Percentiles rank a stretch among this genome's conserved stretches.
These are phyloP conservation scores for Equus quagga DNA, from an alignment of 2,113 vertebrate genomes.

Conservation along the genomic window DNA sequence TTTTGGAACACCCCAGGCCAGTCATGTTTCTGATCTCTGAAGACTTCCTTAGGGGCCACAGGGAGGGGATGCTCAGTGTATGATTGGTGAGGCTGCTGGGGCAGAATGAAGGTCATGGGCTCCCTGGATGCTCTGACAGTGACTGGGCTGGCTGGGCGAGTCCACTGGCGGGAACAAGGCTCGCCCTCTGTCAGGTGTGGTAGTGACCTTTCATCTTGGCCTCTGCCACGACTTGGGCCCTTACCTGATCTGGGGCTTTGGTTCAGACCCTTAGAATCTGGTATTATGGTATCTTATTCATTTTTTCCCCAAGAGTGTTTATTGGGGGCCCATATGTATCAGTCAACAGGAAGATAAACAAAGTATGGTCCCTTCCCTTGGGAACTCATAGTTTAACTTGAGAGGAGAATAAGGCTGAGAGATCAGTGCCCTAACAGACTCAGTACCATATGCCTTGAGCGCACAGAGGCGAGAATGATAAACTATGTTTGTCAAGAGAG, in stretches of 20 bases:
- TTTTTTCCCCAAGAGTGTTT: neutral
- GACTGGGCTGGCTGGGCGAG: neutral
- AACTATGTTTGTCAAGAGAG: neutral
- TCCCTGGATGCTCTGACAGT: neutral
- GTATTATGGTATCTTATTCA: neutral
- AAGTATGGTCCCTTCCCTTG: neutral
- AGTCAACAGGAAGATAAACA: neutral
- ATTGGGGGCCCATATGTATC: neutral
- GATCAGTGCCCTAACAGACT: neutral
- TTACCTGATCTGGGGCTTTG: neutral
- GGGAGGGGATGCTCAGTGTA: neutral
- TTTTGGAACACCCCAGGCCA: neutral
- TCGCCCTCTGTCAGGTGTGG: neutral
- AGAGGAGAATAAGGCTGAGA: neutral
- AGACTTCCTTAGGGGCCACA: neutral
- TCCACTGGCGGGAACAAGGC: neutral
- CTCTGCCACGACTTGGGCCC: neutral
- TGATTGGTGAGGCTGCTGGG: neutral
- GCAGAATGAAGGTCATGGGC: neutral
- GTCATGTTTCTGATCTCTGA: slow-evolving; percentile 48
- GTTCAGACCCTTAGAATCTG: neutral
- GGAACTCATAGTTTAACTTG: neutral
- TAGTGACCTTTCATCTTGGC: neutral
- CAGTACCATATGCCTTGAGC: neutral
- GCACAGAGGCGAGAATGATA: neutral